A percentile compares a stretch with the other conserved stretches of the same genome.
Conservation (phyloP, 35 echinoderm and acorn worm species). For the Chiridota heheva region DNA sequence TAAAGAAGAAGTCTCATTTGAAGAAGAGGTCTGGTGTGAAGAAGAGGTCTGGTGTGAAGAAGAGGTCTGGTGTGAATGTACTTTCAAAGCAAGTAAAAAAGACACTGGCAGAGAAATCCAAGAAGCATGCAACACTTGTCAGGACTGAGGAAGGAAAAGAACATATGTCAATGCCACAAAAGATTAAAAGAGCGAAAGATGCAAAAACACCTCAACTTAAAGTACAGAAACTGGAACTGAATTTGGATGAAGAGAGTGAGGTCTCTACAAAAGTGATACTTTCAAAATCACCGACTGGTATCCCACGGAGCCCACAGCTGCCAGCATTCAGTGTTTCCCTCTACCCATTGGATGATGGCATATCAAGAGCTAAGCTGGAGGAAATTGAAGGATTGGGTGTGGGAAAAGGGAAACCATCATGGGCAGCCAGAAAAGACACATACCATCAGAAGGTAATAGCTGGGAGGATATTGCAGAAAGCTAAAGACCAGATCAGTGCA, state of each 20-base stretch:
- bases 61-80: neutral
- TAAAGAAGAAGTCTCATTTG: neutral
- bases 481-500: too few relatives aligned
- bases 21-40: conserved; percentile 25
- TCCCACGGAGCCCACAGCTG: too few relatives aligned
- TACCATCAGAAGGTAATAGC: conserved; percentile 37
- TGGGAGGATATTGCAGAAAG: conserved; percentile 14
- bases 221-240: neutral
- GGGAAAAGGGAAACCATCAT: conserved; percentile 37
- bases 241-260: conserved; percentile 39
- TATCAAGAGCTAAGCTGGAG: too few relatives aligned
- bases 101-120: conserved; percentile 38
- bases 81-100: conserved; percentile 17
- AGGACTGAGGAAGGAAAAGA: neutral
- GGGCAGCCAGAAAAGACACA: conserved; percentile 36
- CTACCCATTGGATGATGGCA: neutral
- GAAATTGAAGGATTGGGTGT: conserved; percentile 14
- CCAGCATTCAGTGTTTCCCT: conserved; percentile 25
- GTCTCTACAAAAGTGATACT: conserved; percentile 39
- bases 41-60: neutral
- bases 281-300: conserved; percentile 11
- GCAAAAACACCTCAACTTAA: neutral
- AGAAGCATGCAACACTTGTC: neutral
- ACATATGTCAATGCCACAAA: neutral
- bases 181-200: neutral